Evolutionary conservation across 2,797 vertebrate species (phyloP).

Genomic region (Paedocypris micromegethes): DNA sequence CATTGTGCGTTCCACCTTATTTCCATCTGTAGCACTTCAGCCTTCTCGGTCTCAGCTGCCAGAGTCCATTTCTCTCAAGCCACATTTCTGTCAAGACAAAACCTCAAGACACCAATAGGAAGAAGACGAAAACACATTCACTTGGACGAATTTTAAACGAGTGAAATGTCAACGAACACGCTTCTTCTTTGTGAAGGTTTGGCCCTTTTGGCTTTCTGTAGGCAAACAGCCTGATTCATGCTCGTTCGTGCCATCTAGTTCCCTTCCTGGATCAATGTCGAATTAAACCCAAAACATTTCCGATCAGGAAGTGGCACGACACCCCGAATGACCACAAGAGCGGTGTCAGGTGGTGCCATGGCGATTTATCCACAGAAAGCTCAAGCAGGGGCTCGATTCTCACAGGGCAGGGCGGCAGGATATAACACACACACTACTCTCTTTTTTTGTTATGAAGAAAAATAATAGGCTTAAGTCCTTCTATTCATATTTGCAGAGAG

Average conservation of each 20-base stretch:
- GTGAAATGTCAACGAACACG: conserved; percentile 18
- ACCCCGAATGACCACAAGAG: conserved; percentile 52
- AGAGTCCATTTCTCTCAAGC: conserved; percentile 60
- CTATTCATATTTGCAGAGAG: conserved; percentile 69
- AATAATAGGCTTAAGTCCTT: conserved; percentile 74
- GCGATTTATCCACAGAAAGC: conserved; percentile 41
- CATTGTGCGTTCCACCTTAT: conserved; percentile 33
- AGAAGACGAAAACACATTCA: conserved; percentile 1
- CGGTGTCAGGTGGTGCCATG: conserved; percentile 40
- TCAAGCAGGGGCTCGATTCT: conserved; percentile 34
- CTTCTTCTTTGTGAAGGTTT: conserved; percentile 7
- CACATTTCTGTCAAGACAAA: conserved; percentile 51
- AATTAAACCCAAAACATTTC: conserved; percentile 44
- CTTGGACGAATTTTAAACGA: background rate
- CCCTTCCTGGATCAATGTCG: background rate
- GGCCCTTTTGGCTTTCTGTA: conserved; percentile 15
- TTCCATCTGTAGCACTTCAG: conserved; percentile 44
- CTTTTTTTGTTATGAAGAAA: conserved; percentile 60
- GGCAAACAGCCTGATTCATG: conserved; percentile 20
- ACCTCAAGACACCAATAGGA: conserved; percentile 48
- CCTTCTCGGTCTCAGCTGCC: conserved; percentile 62
- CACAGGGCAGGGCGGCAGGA: conserved; percentile 37
- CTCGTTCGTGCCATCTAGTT: conserved; percentile 20
- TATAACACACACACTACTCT: conserved; percentile 50
- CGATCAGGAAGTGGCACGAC: conserved; percentile 46